Evolutionary conservation across 2,797 vertebrate species (phyloP).

Genomic region (Xyrichtys novacula): DNA sequence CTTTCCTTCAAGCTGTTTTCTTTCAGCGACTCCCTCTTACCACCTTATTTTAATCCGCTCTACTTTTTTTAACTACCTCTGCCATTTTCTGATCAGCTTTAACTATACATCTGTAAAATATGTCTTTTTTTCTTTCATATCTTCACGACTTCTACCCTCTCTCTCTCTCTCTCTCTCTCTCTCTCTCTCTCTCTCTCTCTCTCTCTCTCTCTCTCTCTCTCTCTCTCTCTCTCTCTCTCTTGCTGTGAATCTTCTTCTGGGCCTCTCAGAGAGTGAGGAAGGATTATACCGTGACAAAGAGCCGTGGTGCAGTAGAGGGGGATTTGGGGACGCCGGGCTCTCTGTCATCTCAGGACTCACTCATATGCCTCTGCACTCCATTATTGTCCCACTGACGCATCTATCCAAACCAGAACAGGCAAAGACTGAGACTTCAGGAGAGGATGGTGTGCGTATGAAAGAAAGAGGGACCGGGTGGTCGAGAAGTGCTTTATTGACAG

Average conservation of each 20-base stretch:
- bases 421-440: slow-evolving; percentile 57
- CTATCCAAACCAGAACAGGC: slow-evolving; percentile 57
- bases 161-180: slow-evolving; percentile 22
- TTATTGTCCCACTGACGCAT: slow-evolving; percentile 74
- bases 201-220: slow-evolving; percentile 14
- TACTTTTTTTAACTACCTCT: slow-evolving; percentile 14
- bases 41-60: slow-evolving; percentile 24
- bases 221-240: slow-evolving; percentile 23
- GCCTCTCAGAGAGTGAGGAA: slow-evolving; percentile 60
- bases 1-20: slow-evolving; percentile 52
- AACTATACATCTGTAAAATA: slow-evolving; percentile 37
- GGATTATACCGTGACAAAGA: slow-evolving; percentile 79
- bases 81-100: slow-evolving; percentile 40
- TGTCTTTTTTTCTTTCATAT: slow-evolving; percentile 18
- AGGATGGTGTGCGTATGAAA: slow-evolving; percentile 33
- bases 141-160: slow-evolving; percentile 10
- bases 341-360: slow-evolving; percentile 79
- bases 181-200: slow-evolving; percentile 20
- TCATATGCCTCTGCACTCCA: slow-evolving; percentile 71
- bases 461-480: slow-evolving; percentile 13
- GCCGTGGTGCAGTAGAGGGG: slow-evolving; percentile 72
- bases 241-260: slow-evolving; percentile 48
- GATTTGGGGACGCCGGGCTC: slow-evolving; percentile 72
- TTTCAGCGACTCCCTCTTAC: slow-evolving; percentile 41
- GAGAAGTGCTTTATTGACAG: slow-evolving; percentile 60